Percentiles rank a stretch among this genome's conserved stretches.
Conservation (phyloP, 2,797 vertebrate genomes). For the Garrulus glandarius region DNA sequence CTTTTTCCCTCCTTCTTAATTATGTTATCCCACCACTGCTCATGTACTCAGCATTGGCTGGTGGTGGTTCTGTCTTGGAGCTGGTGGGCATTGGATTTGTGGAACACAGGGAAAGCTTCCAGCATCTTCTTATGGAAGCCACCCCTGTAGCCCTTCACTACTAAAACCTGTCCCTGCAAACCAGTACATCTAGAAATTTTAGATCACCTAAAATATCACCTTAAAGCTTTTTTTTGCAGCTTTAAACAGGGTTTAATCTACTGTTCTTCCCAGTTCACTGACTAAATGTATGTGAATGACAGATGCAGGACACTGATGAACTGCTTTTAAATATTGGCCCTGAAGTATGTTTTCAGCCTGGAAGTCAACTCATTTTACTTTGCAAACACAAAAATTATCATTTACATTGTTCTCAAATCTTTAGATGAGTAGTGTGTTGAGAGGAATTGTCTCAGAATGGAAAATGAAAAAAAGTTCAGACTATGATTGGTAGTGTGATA, state of each 20-base stretch:
- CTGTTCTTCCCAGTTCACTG: not conserved
- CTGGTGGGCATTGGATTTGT: not conserved
- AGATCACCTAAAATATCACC: not conserved
- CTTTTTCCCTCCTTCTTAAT: not conserved
- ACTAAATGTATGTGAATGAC: not conserved
- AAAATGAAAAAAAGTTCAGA: not conserved
- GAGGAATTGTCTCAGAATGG: not conserved
- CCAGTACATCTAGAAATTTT: not conserved
- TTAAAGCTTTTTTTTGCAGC: not conserved
- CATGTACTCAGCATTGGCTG: not conserved
- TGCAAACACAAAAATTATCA: not conserved
- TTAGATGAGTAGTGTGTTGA: not conserved
- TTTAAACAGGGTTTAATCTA: not conserved
- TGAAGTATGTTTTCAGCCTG: not conserved
- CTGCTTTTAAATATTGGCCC: not conserved
- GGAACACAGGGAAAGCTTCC: not conserved
- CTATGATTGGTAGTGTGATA: not conserved
- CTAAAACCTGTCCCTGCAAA: not conserved
- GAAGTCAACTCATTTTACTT: not conserved
- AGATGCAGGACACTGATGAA: not conserved
- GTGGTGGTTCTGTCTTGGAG: not conserved
- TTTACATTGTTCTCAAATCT: not conserved
- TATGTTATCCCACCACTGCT: fast-evolving
- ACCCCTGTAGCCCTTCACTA: fast-evolving
- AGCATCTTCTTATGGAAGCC: not conserved